Evolutionary conservation across 2,888 invertebrate genomes (phyloP).

Genomic region (Tetrapedia diversipes): DNA sequence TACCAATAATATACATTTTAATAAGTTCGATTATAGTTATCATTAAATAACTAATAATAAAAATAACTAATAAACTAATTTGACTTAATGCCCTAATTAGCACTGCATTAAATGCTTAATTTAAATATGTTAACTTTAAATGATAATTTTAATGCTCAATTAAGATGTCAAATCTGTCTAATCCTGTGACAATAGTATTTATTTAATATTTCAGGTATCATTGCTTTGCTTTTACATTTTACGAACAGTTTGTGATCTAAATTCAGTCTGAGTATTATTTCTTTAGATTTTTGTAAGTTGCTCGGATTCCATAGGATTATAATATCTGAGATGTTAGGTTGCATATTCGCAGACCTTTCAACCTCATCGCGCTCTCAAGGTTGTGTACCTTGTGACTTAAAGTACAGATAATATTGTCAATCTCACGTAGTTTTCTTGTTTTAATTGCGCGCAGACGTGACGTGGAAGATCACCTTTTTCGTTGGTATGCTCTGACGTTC

Average conservation of each 20-base stretch:
- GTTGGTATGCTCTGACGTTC: conserved; percentile 76
- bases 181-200: conserved; percentile 11
- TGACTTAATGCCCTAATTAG: not conserved
- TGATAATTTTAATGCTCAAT: not conserved
- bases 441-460: conserved; percentile 70
- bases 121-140: not conserved
- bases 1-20: too few species aligned
- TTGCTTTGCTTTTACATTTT: conserved; percentile 9
- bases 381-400: conserved; percentile 87
- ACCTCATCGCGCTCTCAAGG: conserved; percentile 85
- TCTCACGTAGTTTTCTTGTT: conserved; percentile 85
- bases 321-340: conserved; percentile 62
- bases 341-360: conserved; percentile 86
- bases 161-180: not conserved
- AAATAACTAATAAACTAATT: too few species aligned
- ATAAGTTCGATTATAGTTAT: too few species aligned
- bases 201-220: conserved; percentile 1
- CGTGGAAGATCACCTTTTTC: conserved; percentile 79
- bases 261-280: conserved; percentile 19
- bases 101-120: not conserved
- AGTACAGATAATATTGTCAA: conserved; percentile 84
- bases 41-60: too few species aligned
- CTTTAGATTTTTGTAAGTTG: conserved; percentile 16
- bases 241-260: conserved; percentile 23
- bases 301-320: conserved; percentile 59